A percentile compares a stretch with the other conserved stretches of the same genome.
These are phyloP conservation scores for Tetanocera ferruginea DNA, from an alignment of 2,888 invertebrate genomes.

Conservation along the genomic window DNA sequence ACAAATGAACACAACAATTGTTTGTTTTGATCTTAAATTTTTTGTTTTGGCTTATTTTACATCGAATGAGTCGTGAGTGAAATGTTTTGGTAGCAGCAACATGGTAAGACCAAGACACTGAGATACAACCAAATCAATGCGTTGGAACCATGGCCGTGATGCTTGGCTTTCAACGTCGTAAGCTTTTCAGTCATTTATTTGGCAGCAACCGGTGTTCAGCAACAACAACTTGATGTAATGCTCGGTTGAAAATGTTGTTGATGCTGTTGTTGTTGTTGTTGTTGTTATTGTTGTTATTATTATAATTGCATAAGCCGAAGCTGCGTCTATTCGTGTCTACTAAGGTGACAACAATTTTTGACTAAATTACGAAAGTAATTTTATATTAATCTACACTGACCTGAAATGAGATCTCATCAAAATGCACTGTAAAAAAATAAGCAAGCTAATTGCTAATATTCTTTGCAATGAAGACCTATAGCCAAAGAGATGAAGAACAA, in stretches of 20 bases:
- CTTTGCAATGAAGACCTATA: background rate
- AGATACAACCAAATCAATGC: background rate
- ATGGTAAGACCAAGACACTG: background rate
- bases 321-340: background rate
- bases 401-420: background rate
- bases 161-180: background rate
- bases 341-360: constrained; percentile 28
- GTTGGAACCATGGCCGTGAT: background rate
- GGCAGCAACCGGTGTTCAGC: background rate
- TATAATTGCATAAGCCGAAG: background rate
- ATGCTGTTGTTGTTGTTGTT: constrained; percentile 24
- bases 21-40: background rate
- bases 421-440: background rate
- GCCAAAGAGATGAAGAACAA: background rate
- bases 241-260: background rate
- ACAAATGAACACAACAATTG: background rate
- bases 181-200: background rate
- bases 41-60: background rate
- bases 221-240: background rate
- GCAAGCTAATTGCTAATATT: background rate
- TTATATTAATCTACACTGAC: constrained; percentile 50
- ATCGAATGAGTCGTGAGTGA: background rate
- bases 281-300: background rate
- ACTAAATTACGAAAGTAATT: constrained; percentile 45
- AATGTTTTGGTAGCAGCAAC: background rate